These are phyloP conservation scores for Coregonus clupeaformis DNA, from an alignment of 2,113 vertebrate genomes.

Conservation along the genomic window DNA sequence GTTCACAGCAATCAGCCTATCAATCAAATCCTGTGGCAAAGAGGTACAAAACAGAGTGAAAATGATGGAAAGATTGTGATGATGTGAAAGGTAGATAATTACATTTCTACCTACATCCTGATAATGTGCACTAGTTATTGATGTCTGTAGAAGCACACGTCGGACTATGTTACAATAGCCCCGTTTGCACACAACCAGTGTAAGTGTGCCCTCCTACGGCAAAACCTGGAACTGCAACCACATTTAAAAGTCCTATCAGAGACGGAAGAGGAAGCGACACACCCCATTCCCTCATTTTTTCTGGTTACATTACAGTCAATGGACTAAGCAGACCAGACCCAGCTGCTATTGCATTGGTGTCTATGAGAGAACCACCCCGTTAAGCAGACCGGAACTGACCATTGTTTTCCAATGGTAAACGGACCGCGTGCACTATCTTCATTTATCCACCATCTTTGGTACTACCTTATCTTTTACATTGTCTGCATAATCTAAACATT, in stretches of 20 bases:
- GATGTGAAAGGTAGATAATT: conserved; percentile 18
- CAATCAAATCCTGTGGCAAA: conserved; percentile 85
- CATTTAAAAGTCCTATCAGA: not conserved
- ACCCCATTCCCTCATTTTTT: too few species aligned
- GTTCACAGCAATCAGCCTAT: conserved; percentile 91
- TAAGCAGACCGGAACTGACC: too few species aligned
- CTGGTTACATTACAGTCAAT: too few species aligned
- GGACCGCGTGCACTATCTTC: too few species aligned
- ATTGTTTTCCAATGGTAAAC: too few species aligned
- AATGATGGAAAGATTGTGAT: not conserved
- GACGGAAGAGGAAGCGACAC: too few species aligned
- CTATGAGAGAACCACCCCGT: too few species aligned
- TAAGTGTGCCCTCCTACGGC: conserved; percentile 77
- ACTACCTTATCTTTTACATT: too few species aligned
- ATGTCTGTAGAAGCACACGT: not conserved
- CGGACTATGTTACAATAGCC: not conserved
- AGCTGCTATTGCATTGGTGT: too few species aligned
- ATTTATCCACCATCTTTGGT: too few species aligned
- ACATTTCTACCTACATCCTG: conserved; percentile 1
- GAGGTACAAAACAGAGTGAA: conserved; percentile 1
- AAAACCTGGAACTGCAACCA: conserved; percentile 50
- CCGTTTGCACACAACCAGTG: conserved; percentile 23
- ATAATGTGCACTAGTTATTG: conserved; percentile 13
- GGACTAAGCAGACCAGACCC: too few species aligned
- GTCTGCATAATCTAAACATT: too few species aligned